These are phyloP conservation scores for Acrocephalus kingi DNA, from an alignment of 2,113 vertebrate genomes.

Conservation along the genomic window DNA sequence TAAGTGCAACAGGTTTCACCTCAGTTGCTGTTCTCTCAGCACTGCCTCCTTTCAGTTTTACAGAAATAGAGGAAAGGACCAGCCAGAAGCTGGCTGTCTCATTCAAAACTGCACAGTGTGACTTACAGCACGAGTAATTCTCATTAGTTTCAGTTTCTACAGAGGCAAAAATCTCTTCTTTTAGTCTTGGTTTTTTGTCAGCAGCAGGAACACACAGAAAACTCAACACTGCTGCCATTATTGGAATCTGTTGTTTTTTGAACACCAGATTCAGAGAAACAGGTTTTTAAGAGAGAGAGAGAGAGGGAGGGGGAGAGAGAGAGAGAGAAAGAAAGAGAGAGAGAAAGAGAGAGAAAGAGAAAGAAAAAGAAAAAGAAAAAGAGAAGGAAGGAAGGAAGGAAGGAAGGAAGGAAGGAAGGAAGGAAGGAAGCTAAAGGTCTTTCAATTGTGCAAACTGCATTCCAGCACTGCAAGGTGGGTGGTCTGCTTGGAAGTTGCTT, in stretches of 20 bases:
- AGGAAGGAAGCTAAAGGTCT: conserved; percentile 48
- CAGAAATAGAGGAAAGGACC: not conserved
- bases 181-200: not conserved
- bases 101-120: conserved; percentile 26
- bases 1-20: not conserved
- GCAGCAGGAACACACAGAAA: conserved; percentile 41
- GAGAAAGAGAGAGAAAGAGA: not conserved
- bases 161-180: not conserved
- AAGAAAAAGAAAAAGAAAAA: too few relatives aligned
- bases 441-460: conserved; percentile 65
- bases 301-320: too few relatives aligned
- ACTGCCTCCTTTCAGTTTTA: not conserved
- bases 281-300: not conserved
- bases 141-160: not conserved
- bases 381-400: too few relatives aligned
- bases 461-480: conserved; percentile 72
- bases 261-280: conserved; percentile 60
- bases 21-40: not conserved
- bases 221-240: conserved; percentile 11
- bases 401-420: too few relatives aligned
- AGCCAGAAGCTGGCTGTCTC: not conserved
- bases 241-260: conserved; percentile 60
- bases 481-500: conserved; percentile 62
- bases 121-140: not conserved
- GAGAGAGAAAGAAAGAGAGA: not conserved